Evolutionary conservation across 1,140 invertebrate genomes (phyloP).

Genomic region (Aphis craccivora): DNA sequence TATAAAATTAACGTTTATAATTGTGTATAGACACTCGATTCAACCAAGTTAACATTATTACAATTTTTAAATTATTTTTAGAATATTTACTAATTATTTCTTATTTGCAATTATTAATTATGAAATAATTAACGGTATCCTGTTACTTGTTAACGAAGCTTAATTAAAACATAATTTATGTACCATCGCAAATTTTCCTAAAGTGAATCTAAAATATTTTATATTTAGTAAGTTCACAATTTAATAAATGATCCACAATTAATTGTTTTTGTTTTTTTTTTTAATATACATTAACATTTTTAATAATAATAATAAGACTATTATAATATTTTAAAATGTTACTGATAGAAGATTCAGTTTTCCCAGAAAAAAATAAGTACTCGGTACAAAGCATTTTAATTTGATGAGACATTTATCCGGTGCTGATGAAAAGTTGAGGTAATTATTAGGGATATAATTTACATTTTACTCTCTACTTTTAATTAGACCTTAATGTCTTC

Average conservation of each 20-base stretch:
- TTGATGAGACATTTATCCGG: neutral
- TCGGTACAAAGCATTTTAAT: neutral
- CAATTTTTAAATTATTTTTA: neutral
- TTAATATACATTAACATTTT: too few relatives aligned
- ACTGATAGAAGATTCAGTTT: too few relatives aligned
- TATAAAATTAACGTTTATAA: neutral
- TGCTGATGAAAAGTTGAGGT: slow-evolving; percentile 33
- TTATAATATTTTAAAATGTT: neutral
- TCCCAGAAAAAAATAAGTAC: neutral
- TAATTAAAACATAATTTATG: neutral
- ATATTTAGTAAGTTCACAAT: neutral
- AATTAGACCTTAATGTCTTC: slow-evolving; percentile 46
- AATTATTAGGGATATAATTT: slow-evolving; percentile 43
- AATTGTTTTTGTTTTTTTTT: neutral
- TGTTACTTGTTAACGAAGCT: neutral
- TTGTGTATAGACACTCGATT: neutral
- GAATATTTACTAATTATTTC: neutral
- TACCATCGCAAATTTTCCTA: neutral
- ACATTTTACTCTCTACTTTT: slow-evolving; percentile 31
- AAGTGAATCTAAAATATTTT: neutral
- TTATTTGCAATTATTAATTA: neutral
- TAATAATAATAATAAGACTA: neutral
- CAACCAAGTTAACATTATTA: neutral
- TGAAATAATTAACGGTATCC: neutral
- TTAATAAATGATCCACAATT: neutral